A percentile compares a stretch with the other conserved stretches of the same genome.
These are phyloP conservation scores for Tribolium freemani DNA, from an alignment of 2,888 invertebrate genomes.

Conservation along the genomic window DNA sequence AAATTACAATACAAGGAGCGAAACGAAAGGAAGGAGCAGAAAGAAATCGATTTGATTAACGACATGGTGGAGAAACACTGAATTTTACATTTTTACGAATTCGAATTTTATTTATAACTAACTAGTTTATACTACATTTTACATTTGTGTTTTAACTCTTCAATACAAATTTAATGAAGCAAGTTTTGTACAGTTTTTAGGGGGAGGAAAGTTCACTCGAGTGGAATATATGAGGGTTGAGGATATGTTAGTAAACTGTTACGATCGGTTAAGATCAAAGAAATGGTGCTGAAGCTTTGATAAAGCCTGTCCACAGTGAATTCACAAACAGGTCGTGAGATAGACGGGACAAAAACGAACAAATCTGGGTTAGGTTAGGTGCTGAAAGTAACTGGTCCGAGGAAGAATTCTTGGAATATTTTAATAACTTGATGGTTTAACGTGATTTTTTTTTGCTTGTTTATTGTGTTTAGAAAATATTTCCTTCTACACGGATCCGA, in stretches of 20 bases:
- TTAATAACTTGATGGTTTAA: too few species aligned
- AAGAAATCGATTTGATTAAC: constrained; percentile 73
- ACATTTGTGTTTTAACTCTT: not conserved
- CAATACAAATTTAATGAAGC: too few species aligned
- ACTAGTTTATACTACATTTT: not conserved
- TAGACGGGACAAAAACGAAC: too few species aligned
- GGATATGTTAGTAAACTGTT: constrained; percentile 2
- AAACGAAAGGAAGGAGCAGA: constrained; percentile 92
- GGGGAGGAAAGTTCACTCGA: not conserved
- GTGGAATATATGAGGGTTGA: not conserved
- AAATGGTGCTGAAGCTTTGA: constrained; percentile 34
- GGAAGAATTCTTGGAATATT: too few species aligned
- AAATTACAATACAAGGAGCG: constrained; percentile 89
- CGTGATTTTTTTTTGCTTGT: too few species aligned
- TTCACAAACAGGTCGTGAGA: constrained; percentile 10
- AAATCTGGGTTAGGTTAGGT: too few species aligned
- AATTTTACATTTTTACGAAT: not conserved
- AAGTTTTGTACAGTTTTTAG: not conserved
- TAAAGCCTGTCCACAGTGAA: constrained; percentile 25
- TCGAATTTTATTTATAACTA: not conserved
- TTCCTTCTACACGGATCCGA: too few species aligned
- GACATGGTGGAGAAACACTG: constrained; percentile 59
- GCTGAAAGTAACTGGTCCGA: too few species aligned
- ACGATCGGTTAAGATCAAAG: constrained; percentile 34
- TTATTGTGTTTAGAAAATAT: too few species aligned